Evolutionary conservation across 2,888 invertebrate species (phyloP).

Genomic region (Cyclophora albipunctata): DNA sequence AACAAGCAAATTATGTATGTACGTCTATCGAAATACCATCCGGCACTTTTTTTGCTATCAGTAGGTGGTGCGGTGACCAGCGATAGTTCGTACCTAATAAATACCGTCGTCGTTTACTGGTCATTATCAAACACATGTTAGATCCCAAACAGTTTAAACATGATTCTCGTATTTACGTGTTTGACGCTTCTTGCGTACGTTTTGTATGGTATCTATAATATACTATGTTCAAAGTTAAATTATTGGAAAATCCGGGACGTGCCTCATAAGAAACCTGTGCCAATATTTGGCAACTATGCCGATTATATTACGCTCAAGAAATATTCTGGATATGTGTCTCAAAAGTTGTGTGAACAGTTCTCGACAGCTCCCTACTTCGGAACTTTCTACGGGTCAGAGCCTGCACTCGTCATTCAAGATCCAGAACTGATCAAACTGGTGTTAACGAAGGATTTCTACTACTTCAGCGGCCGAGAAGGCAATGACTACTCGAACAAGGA

Average conservation of each 20-base stretch:
- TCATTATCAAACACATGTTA: neutral
- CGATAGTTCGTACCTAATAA: neutral
- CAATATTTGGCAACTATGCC: slow-evolving; percentile 45
- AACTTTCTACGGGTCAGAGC: slow-evolving; percentile 46
- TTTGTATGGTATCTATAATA: too few species aligned
- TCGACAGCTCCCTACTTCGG: slow-evolving; percentile 44
- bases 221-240: slow-evolving; percentile 20
- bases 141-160: neutral
- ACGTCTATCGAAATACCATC: too few species aligned
- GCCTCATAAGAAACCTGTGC: slow-evolving; percentile 27
- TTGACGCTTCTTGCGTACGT: too few species aligned
- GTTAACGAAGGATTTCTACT: slow-evolving; percentile 47
- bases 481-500: slow-evolving; percentile 36
- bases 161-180: too few species aligned
- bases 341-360: slow-evolving; percentile 36
- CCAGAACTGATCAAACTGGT: slow-evolving; percentile 43
- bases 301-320: slow-evolving; percentile 34
- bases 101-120: neutral
- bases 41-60: too few species aligned
- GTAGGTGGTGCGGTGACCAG: too few species aligned
- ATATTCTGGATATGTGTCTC: slow-evolving; percentile 22
- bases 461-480: slow-evolving; percentile 45
- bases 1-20: too few species aligned
- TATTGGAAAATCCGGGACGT: slow-evolving; percentile 46
- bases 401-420: slow-evolving; percentile 44